Evolutionary conservation across 2,113 vertebrate species (phyloP).

Genomic region (Chrysemys picta): DNA sequence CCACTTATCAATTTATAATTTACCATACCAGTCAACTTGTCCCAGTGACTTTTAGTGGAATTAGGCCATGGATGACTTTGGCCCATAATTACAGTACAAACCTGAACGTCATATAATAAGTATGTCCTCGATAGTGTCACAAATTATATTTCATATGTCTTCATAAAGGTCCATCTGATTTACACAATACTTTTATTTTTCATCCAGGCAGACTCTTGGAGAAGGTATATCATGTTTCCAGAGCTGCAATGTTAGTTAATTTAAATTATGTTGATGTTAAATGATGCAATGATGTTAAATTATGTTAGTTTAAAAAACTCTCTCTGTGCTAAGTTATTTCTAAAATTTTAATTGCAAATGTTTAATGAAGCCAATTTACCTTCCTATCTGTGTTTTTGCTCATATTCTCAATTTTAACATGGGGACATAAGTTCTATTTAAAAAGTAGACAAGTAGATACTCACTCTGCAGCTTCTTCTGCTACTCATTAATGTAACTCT

Average conservation of each 20-base stretch:
- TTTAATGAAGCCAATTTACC: conserved; percentile 41
- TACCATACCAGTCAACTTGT: conserved; percentile 53
- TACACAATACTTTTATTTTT: conserved; percentile 43
- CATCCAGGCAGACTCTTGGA: conserved; percentile 35
- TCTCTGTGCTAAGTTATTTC: conserved; percentile 53
- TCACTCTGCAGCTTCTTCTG: neutral
- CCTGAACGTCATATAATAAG: conserved; percentile 69
- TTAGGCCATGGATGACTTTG: conserved; percentile 59
- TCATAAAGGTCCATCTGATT: conserved; percentile 70
- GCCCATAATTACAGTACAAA: conserved; percentile 67
- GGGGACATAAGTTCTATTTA: conserved; percentile 44
- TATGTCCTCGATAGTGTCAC: conserved; percentile 62
- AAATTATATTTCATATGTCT: conserved; percentile 62
- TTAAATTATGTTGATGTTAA: neutral
- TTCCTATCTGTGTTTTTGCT: neutral
- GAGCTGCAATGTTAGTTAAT: neutral
- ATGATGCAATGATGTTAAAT: neutral
- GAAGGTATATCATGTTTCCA: conserved; percentile 42
- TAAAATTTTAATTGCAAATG: conserved; percentile 51
- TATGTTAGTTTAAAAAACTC: conserved; percentile 24
- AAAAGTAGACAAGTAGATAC: neutral
- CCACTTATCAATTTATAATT: conserved; percentile 50
- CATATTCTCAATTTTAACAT: neutral
- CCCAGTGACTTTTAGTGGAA: conserved; percentile 49
- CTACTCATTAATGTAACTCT: conserved; percentile 19